A percentile compares a stretch with the other conserved stretches of the same genome.
Conservation (phyloP, 2,888 invertebrate species). For the Lissonota sp. region DNA sequence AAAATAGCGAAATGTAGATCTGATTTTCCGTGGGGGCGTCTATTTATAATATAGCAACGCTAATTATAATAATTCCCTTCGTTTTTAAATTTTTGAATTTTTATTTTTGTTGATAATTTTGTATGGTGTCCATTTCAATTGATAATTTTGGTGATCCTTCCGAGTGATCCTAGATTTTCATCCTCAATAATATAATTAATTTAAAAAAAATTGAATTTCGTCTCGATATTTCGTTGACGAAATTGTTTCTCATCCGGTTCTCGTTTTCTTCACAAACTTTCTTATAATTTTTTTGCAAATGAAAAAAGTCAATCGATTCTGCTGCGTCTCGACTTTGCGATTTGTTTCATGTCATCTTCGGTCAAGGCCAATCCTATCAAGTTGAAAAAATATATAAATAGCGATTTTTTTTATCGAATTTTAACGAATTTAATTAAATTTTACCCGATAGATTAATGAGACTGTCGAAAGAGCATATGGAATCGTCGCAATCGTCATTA, state of each 20-base stretch:
- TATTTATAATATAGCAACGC: too few relatives aligned
- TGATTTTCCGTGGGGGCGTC: too few relatives aligned
- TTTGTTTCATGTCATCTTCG: constrained; percentile 65
- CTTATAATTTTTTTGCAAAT: not conserved
- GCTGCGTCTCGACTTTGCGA: constrained; percentile 60
- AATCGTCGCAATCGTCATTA: constrained; percentile 65
- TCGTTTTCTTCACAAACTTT: not conserved
- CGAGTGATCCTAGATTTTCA: not conserved
- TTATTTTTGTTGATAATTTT: too few relatives aligned
- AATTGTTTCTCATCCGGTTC: not conserved
- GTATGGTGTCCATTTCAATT: too few relatives aligned
- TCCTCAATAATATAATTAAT: not conserved
- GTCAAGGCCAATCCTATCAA: constrained; percentile 69
- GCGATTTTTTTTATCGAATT: not conserved
- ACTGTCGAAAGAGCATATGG: constrained; percentile 75
- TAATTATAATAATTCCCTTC: not conserved
- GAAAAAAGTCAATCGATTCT: constrained; percentile 1
- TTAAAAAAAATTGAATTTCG: not conserved
- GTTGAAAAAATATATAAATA: not conserved
- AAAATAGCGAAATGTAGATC: too few relatives aligned
- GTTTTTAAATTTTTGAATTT: not conserved
- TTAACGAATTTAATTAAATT: too few relatives aligned
- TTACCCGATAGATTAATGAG: constrained; percentile 72
- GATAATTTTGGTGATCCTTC: too few relatives aligned
- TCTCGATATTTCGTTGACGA: not conserved